Evolutionary conservation across 2,113 vertebrate species (phyloP).

Genomic region (Gorsachius goisagi): DNA sequence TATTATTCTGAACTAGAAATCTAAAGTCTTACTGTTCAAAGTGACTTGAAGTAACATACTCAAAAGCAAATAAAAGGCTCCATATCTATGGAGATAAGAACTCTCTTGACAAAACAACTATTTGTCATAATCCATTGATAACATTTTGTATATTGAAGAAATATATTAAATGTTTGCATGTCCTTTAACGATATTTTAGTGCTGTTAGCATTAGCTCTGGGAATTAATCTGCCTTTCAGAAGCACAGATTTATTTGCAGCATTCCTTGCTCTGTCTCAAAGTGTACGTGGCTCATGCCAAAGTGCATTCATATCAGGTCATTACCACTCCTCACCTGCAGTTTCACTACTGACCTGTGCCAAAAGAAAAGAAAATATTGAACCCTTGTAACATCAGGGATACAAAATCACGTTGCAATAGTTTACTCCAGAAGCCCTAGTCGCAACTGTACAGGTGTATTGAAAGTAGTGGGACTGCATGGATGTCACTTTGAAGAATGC

Average conservation of each 20-base stretch:
- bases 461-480: not conserved
- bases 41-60: not conserved
- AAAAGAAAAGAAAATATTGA: not conserved
- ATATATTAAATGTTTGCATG: not conserved
- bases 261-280: not conserved
- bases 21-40: not conserved
- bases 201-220: not conserved
- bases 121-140: not conserved
- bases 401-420: not conserved
- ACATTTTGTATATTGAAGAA: not conserved
- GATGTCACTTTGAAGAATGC: not conserved
- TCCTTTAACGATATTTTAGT: not conserved
- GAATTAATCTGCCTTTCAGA: not conserved
- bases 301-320: not conserved
- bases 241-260: not conserved
- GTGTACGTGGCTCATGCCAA: not conserved
- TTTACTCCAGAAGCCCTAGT: not conserved
- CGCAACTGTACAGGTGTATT: not conserved
- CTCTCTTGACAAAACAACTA: not conserved
- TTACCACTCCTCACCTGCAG: not conserved
- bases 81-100: not conserved
- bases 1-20: not conserved
- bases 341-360: not conserved
- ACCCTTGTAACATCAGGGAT: not conserved
- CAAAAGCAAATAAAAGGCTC: not conserved